phyloP scores from a whole-genome alignment of 2,113 vertebrate species.

The Chaenocephalus aceratus region DNA sequence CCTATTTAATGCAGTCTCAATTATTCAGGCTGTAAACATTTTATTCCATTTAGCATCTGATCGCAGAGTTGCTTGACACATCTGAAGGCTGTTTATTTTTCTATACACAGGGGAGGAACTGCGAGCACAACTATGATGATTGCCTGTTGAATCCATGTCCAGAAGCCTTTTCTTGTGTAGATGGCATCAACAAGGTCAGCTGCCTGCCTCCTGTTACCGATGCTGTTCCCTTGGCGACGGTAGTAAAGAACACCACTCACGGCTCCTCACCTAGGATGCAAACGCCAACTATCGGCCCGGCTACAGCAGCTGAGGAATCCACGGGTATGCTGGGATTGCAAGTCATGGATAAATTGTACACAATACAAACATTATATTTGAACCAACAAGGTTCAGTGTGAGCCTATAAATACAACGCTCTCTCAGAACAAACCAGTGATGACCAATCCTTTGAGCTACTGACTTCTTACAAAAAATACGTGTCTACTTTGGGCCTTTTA shows the following conservation, averaged over 20 bases:
- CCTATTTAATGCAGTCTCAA: neutral
- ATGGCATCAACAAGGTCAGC: constrained; percentile 87
- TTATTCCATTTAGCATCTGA: constrained; percentile 21
- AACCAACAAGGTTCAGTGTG: too few relatives aligned
- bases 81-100: constrained; percentile 61
- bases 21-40: constrained; percentile 51
- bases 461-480: neutral
- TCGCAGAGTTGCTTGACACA: neutral
- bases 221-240: constrained; percentile 64
- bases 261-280: constrained; percentile 51
- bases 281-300: constrained; percentile 29
- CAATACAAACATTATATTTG: too few relatives aligned
- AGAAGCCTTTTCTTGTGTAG: constrained; percentile 83
- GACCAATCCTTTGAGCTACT: neutral
- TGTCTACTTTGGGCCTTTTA: neutral
- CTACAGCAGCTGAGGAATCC: constrained; percentile 44
- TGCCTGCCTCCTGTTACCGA: constrained; percentile 78
- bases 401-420: neutral
- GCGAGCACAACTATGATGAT: constrained; percentile 88
- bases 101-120: constrained; percentile 84
- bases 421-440: too few relatives aligned
- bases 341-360: too few relatives aligned
- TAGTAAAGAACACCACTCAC: constrained; percentile 58
- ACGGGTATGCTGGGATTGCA: constrained; percentile 68
- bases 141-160: constrained; percentile 87